Evolutionary conservation across 2,113 vertebrate species (phyloP), one percentile per base, ranked within the genome.

Genomic region (Syngnathus scovelli): DNA sequence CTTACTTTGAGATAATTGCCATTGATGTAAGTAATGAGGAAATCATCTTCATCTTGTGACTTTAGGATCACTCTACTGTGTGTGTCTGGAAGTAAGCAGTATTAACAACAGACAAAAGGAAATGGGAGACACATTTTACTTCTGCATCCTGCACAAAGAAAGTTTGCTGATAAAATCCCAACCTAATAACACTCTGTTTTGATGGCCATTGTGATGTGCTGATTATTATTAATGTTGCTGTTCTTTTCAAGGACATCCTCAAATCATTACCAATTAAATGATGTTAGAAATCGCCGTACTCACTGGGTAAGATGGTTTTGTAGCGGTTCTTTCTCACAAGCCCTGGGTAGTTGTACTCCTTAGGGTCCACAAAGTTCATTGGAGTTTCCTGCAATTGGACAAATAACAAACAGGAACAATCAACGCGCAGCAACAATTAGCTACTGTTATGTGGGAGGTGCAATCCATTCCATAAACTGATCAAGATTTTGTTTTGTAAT

Each of bases 301-400:
- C 87, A 99, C 97, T 99, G 85, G 97, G 97, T 78, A 99, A 93
- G 83, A 99, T 99, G 75, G 97, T 98, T 92, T 95, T 98, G 89
- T 99, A 99, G 76, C 97, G 95, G 86, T 99, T 99, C 90, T 99
- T 99, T 87, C 95, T 91, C 81, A 98, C 97, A 79, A 99, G 90
- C 64, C 97, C 97, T 48, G 96, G 95, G 83, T 98, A 95, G 89
- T 92, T 94, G 58, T 98, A 99, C 76, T 99, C 96, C 82, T 99
- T 99, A 1, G 97, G 97, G 87, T 98, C 96, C 88, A 98, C 94
- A 83, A 99, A 99, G 78, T 99, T 99, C 97, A 99, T 99, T 69
- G 97, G 97, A 84, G 96, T 95, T 91, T 98, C 96, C 97, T 99
- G 88, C 69, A 66, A 62, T 83, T 84, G 72, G 75, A 48, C 79